Base-by-base conservation (phyloP, 23 tunicate species). In the Styela clava region DNA sequence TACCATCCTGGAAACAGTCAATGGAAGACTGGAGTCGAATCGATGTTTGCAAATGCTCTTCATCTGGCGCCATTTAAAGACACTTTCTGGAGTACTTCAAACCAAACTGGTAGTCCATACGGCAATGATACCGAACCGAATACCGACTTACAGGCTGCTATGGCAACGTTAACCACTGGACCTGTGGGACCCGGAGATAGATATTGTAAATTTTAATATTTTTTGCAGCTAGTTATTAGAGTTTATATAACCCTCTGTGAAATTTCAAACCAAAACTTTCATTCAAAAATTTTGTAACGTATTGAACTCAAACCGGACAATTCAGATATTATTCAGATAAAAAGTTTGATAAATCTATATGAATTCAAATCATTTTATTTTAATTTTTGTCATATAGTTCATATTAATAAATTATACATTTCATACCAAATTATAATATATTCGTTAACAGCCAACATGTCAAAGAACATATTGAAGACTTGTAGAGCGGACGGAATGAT, bases 1-100 rank as follows among this genome's bases (percentile, higher is more conserved):
- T 94, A 94, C 35, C 93, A 88, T 2, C 98, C 98, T 22, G 98
- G 98, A 61, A 94, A 94, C 81, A 24, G 52, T 22, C 98, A 94
- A 74, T 94, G 98, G 98, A 81, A 69, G 37, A 81, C 88, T 28
- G 98, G 94, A 0, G 89, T 94, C 32, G 88, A 88, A 20, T 87
- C 98, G 9, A 85, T 87, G 85, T 94, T 87, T 62, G 92, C 98
- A 36, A 81, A 94, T 52, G 94, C 98, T 24, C 88, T 94, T 24
- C 69, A 84, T 79, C 68, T 94, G 31, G 93, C 98, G 21, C 98
- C 98, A 21, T 94, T 69, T 77, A 94, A 94, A 68, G 98, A 94
- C 62, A 88, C 92, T 3, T 94, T 94, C 78, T 94, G 98, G 98
- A 84, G 94, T 2, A 84, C 89, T 19, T 27, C 88, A 5, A 24